Base-by-base conservation (phyloP, 2,888 invertebrate species). In the Epinotia demarniana region DNA sequence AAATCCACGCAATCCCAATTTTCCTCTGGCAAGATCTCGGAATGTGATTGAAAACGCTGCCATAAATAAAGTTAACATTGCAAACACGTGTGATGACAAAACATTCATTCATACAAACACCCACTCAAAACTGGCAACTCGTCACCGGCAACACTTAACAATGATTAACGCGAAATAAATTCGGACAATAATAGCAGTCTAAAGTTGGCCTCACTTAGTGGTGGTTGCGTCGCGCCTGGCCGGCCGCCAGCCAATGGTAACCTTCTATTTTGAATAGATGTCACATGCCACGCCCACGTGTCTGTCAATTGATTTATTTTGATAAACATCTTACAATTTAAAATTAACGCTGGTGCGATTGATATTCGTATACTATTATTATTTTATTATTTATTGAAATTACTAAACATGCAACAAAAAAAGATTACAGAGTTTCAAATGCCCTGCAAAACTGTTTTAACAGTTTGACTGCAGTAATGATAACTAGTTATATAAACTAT, bases 241-340 rank as follows among this genome's bases (percentile, higher is more conserved):
- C 11, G n/a, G 43, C 12, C 12, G 19, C 69, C 69, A 69, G 23
- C 69, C 69, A 69, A 69, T 69, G 46, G 23, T 69, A 27, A 69
- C 69, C 60, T 69, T 69, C 46, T 69, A 69, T 58, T 69, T 69
- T 11, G 23, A 23, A 69, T 60, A 69, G 58, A 69, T 69, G 69
- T 60, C 69, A 69, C 16, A 60, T 43, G 60, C 69, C 69, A 58
- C 69, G 69, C 69, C 69, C 69, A 60, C 69, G 58, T 60, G 69
- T 69, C 69, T 11, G n/a, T 69, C 69, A 69, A 69, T 19, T 46
- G 58, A 57, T 43, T 27, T 33, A 67, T 67, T 58, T 68, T 68
- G 46, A 68, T 68, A 58, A 69, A 69, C 58, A 69, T 46, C n/a
- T 60, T 19, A 43, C 18, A 43, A 58, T 69, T 69, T 69, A 69